Evolutionary conservation across 2,113 vertebrate genomes (phyloP).

Genomic region (Cyphomyrus discorhynchus): DNA sequence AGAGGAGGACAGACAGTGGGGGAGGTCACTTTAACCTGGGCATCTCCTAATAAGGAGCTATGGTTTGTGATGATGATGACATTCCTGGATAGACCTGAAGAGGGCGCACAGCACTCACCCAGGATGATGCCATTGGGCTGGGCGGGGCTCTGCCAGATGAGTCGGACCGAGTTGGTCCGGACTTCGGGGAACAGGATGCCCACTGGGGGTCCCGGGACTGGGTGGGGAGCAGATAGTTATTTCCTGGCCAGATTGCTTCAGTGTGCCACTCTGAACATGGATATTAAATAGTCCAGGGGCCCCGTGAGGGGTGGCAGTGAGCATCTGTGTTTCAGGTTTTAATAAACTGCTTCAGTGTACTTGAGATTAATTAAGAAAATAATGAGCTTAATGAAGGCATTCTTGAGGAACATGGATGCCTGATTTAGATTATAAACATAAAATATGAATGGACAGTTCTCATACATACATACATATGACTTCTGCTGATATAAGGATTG

Average conservation of each 20-base stretch:
- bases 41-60: neutral
- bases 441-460: neutral
- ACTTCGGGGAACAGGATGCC: conserved; percentile 96
- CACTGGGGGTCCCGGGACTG: conserved; percentile 86
- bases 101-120: conserved; percentile 60
- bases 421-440: neutral
- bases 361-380: neutral
- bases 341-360: neutral
- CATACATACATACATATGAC: neutral
- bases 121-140: conserved; percentile 91
- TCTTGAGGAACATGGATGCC: neutral
- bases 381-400: neutral
- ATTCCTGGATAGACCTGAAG: neutral
- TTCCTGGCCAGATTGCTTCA: neutral
- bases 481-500: neutral
- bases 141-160: conserved; percentile 87
- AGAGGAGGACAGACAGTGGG: neutral
- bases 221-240: conserved; percentile 34
- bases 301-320: neutral
- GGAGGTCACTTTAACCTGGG: neutral
- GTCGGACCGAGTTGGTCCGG: conserved; percentile 78
- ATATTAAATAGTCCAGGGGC: neutral
- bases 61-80: neutral
- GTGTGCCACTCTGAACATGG: neutral
- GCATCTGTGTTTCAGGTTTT: neutral